Evolutionary conservation across 1,140 invertebrate genomes (phyloP).

Genomic region (Brachionus calyciflorus): DNA sequence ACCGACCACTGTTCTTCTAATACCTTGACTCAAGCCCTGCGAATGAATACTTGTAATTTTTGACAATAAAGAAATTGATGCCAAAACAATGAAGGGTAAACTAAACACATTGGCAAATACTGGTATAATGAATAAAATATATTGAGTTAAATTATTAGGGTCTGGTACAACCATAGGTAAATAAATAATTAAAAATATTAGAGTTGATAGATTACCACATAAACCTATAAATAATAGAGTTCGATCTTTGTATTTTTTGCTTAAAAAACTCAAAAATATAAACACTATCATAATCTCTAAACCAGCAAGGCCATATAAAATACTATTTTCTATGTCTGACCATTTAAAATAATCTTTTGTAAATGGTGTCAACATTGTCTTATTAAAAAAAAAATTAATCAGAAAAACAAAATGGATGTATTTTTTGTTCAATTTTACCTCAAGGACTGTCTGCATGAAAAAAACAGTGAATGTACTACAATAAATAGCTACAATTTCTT

Average conservation of each 20-base stretch:
- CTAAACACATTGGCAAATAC: conserved; percentile 40
- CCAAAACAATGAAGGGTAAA: conserved; percentile 33
- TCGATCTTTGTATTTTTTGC: conserved; percentile 30
- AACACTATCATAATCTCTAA: conserved; percentile 34
- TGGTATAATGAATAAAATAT: conserved; percentile 30
- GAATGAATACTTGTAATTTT: conserved; percentile 33
- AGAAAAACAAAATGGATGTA: not conserved
- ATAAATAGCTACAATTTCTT: conserved; percentile 49
- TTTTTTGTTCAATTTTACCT: not conserved
- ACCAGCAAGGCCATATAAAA: conserved; percentile 28
- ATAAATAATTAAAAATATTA: conserved; percentile 45
- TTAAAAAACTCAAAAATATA: not conserved
- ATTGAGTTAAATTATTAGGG: not conserved
- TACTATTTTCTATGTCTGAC: conserved; percentile 28
- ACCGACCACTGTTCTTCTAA: conserved; percentile 12
- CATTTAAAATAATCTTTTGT: conserved; percentile 39
- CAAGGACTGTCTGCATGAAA: conserved; percentile 50
- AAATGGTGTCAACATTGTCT: conserved; percentile 46
- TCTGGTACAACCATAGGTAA: not conserved
- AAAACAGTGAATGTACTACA: conserved; percentile 49
- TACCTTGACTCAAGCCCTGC: conserved; percentile 39
- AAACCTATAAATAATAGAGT: conserved; percentile 39
- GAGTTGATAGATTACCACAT: not conserved
- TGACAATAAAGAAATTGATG: conserved; percentile 12
- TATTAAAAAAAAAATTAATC: conserved; percentile 46